These are phyloP conservation scores for Mermis nigrescens DNA, from an alignment of 2,888 invertebrate genomes.

Conservation along the genomic window DNA sequence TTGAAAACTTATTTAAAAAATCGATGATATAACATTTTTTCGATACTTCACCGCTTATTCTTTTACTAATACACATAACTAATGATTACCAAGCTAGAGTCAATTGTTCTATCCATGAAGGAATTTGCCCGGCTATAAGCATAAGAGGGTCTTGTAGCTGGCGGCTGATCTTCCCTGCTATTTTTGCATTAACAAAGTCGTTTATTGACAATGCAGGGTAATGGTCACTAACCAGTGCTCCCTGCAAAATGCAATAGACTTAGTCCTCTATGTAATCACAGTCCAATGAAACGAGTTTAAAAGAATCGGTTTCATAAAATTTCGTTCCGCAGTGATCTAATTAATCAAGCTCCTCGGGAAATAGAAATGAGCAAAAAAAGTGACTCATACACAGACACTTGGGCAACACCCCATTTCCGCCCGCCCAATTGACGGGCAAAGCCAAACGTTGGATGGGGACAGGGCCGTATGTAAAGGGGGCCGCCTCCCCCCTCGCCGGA, in stretches of 20 bases:
- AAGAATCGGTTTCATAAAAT: background rate
- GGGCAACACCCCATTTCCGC: too few relatives aligned
- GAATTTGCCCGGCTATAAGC: slow-evolving; percentile 89
- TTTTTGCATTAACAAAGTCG: slow-evolving; percentile 77
- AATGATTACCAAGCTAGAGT: slow-evolving; percentile 51
- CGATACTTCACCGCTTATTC: too few relatives aligned
- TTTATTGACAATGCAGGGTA: slow-evolving; percentile 23
- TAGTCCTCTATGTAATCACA: background rate
- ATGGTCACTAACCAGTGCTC: slow-evolving; percentile 4
- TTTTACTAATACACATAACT: background rate
- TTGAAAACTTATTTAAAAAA: too few relatives aligned
- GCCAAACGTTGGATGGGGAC: too few relatives aligned
- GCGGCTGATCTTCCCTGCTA: slow-evolving; percentile 86
- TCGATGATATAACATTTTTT: too few relatives aligned
- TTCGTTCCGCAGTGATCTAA: background rate
- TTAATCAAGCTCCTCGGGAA: background rate
- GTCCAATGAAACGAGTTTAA: slow-evolving; percentile 4
- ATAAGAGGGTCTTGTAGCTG: slow-evolving; percentile 93
- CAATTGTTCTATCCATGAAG: slow-evolving; percentile 78
- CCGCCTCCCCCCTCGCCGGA: too few relatives aligned
- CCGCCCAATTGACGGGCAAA: too few relatives aligned
- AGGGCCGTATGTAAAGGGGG: too few relatives aligned
- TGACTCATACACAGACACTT: too few relatives aligned
- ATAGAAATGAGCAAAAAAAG: too few relatives aligned
- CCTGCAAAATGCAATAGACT: slow-evolving; percentile 16